Percentiles rank a stretch among this genome's conserved stretches.
Conservation (phyloP, 2,888 invertebrate species). For the Plutella xylostella region DNA sequence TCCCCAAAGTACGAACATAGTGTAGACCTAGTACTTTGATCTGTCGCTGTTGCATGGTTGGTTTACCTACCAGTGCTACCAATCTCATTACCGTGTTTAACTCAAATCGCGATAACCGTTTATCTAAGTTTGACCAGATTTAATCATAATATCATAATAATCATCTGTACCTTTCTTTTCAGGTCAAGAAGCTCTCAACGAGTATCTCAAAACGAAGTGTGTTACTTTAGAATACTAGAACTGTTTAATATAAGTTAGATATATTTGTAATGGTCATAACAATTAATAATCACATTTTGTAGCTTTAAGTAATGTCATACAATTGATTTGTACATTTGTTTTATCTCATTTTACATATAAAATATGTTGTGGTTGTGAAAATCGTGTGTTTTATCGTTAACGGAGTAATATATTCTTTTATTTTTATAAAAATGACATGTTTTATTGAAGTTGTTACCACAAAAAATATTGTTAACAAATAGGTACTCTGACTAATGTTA, state of each 20-base stretch:
- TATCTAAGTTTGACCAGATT: no score
- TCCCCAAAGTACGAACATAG: background rate
- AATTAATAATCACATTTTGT: background rate
- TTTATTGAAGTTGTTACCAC: no score
- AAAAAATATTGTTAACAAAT: no score
- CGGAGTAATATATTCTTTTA: background rate
- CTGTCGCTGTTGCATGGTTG: background rate
- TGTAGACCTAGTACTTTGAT: background rate
- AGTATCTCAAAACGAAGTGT: conserved; percentile 95
- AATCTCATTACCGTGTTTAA: background rate
- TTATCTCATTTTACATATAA: no score
- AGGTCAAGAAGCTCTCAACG: conserved; percentile 93
- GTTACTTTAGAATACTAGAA: conserved; percentile 92
- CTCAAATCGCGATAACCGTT: background rate
- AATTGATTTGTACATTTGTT: background rate
- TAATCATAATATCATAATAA: background rate
- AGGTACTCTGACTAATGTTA: no score
- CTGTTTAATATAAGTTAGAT: no score
- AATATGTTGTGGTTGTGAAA: background rate
- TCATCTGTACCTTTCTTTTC: conserved; percentile 27
- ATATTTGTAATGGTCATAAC: background rate
- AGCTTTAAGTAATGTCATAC: background rate
- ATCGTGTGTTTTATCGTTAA: background rate
- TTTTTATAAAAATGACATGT: no score
- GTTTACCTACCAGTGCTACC: background rate